phyloP scores from a whole-genome alignment of 2,797 vertebrate species.

The Liasis olivaceus region DNA sequence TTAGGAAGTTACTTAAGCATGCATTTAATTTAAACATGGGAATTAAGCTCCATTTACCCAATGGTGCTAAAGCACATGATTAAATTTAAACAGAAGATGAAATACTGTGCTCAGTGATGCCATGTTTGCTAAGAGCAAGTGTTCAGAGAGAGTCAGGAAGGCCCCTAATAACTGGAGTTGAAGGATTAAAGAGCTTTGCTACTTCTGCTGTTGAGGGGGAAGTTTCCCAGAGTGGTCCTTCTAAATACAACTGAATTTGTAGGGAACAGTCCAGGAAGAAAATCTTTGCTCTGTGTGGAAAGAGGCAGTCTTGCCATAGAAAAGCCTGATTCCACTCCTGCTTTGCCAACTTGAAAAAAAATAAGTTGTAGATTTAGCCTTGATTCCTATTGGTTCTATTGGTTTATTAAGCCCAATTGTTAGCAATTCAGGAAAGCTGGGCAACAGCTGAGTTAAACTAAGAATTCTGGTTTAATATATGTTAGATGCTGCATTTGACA shows the following conservation, averaged over 20 bases:
- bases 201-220: neutral
- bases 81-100: constrained; percentile 36
- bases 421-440: neutral
- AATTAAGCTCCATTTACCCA: constrained; percentile 25
- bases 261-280: neutral
- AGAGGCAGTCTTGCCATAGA: neutral
- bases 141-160: constrained; percentile 14
- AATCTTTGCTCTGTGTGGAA: neutral
- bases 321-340: neutral
- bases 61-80: constrained; percentile 33
- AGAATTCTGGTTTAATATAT: neutral
- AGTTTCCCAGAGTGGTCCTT: neutral
- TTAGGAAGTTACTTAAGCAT: constrained; percentile 34
- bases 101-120: constrained; percentile 12
- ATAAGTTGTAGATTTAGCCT: neutral
- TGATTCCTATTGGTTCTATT: neutral
- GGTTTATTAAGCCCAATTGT: neutral
- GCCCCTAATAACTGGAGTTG: neutral
- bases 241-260: neutral
- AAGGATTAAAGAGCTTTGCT: neutral
- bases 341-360: neutral
- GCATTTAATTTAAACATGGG: constrained; percentile 34
- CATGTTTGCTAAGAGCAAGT: constrained; percentile 30
- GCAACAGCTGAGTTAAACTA: neutral
- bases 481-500: neutral